Evolutionary conservation across 2,888 invertebrate genomes (phyloP).

Genomic region (Megalurothrips usitatus): DNA sequence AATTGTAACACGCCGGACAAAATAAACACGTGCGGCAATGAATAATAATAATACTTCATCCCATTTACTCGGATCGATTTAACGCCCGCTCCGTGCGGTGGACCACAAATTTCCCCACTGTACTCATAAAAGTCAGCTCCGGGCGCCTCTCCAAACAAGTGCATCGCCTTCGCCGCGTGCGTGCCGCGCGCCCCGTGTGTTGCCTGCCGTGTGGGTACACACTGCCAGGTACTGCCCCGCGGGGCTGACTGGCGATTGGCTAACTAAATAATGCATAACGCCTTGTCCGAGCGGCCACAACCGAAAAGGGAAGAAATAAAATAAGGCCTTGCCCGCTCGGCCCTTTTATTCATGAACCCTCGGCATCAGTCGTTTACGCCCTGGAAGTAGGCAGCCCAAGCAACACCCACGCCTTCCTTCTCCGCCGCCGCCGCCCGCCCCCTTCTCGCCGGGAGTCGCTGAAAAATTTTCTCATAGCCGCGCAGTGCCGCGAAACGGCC

Average conservation of each 20-base stretch:
- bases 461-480: too few species aligned
- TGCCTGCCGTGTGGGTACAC: neutral
- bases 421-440: too few species aligned
- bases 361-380: neutral
- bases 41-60: neutral
- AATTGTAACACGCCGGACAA: neutral
- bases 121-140: conserved; percentile 6
- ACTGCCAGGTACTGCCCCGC: neutral
- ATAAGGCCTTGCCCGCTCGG: neutral
- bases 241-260: neutral
- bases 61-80: neutral
- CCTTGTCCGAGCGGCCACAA: neutral
- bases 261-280: conserved; percentile 16
- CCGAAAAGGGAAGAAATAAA: neutral
- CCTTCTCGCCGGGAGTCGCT: too few species aligned
- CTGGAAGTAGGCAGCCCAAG: neutral
- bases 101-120: neutral
- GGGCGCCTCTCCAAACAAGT: conserved; percentile 10
- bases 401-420: too few species aligned
- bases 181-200: neutral
- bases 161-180: neutral
- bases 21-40: neutral
- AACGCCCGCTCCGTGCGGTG: neutral
- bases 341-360: neutral
- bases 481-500: too few species aligned